Evolutionary conservation across 1,140 invertebrate species (phyloP).

Genomic region (Rhynchophorus ferrugineus): DNA sequence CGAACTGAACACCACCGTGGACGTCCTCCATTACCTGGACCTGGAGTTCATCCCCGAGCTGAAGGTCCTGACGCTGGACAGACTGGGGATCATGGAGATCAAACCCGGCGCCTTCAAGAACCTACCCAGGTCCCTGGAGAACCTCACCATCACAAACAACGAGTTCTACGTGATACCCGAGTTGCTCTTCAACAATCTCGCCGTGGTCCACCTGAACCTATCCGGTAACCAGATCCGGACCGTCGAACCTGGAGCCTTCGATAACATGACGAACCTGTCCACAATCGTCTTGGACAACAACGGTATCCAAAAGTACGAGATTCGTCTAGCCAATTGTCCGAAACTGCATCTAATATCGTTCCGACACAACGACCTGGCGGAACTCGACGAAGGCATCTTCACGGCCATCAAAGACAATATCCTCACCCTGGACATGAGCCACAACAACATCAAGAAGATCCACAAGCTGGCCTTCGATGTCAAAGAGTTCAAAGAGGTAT

Average conservation of each 20-base stretch:
- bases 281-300: conserved; percentile 23
- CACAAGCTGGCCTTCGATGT: conserved; percentile 20
- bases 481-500: conserved; percentile 20
- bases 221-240: conserved; percentile 17
- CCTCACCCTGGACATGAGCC: conserved; percentile 20
- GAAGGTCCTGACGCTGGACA: conserved; percentile 11
- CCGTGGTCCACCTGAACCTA: conserved; percentile 21
- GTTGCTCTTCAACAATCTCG: conserved; percentile 18
- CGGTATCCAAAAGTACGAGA: conserved; percentile 15
- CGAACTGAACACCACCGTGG: conserved; percentile 10
- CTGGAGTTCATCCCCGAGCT: conserved; percentile 4
- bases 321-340: conserved; percentile 17
- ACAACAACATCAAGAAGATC: conserved; percentile 22
- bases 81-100: conserved; percentile 16
- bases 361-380: conserved; percentile 21
- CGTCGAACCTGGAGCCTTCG: conserved; percentile 21
- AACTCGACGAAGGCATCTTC: conserved; percentile 20
- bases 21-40: neutral
- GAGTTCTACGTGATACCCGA: conserved; percentile 14
- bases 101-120: conserved; percentile 16
- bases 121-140: conserved; percentile 13
- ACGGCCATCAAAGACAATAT: conserved; percentile 12
- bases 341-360: conserved; percentile 20
- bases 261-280: conserved; percentile 22
- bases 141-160: conserved; percentile 20